These are phyloP conservation scores for Heterochromis multidens DNA, from an alignment of 2,113 vertebrate species.

Conservation along the genomic window DNA sequence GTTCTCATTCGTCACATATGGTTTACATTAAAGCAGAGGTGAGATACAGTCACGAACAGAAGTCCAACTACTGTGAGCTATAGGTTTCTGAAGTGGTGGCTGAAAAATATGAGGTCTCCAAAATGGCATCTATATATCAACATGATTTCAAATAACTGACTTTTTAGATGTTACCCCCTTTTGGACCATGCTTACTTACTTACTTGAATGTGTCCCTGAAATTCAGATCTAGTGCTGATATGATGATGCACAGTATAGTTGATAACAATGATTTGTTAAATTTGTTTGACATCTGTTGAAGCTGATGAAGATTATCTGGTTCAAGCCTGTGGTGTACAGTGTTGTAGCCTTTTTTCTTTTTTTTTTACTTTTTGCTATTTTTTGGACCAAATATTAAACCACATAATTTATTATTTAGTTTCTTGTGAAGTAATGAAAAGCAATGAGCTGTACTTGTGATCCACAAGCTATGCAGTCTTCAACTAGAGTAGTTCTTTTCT, in stretches of 20 bases:
- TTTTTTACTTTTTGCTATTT: background rate
- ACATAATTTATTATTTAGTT: background rate
- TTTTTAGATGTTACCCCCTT: background rate
- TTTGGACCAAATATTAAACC: background rate
- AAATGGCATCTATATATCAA: background rate
- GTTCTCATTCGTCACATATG: constrained; percentile 59
- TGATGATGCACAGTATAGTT: background rate
- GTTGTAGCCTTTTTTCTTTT: too few relatives aligned
- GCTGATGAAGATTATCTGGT: background rate
- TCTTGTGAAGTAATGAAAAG: background rate
- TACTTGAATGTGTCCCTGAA: too few relatives aligned
- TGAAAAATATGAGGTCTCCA: constrained; percentile 18
- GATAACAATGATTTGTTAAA: too few relatives aligned
- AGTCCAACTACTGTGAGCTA: background rate
- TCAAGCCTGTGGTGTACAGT: background rate
- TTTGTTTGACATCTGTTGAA: background rate
- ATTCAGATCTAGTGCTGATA: background rate
- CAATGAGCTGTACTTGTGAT: background rate
- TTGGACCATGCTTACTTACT: background rate
- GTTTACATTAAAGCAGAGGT: constrained; percentile 50
- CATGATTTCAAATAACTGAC: background rate
- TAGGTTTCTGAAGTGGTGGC: constrained; percentile 9
- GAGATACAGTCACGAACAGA: constrained; percentile 46
- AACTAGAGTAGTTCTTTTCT: background rate
- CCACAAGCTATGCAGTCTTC: background rate